Evolutionary conservation across 2,113 vertebrate genomes (phyloP).

Genomic region (Vimba vimba): DNA sequence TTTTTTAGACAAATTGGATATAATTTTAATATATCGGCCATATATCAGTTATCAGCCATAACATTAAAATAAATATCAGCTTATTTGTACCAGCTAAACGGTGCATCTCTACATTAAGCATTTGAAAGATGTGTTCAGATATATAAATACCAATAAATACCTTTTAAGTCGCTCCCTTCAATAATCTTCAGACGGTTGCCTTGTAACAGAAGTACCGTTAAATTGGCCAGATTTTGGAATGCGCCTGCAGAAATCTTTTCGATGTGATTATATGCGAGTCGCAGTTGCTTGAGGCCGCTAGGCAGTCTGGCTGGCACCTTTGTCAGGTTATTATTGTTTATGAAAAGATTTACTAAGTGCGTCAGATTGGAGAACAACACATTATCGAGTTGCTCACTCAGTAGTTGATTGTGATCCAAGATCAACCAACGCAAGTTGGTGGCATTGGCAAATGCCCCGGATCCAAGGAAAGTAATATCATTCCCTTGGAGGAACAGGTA

Average conservation of each 20-base stretch:
- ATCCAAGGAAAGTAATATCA: conserved; percentile 67
- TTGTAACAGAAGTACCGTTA: conserved; percentile 77
- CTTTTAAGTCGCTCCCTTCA: conserved; percentile 66
- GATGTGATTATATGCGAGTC: conserved; percentile 76
- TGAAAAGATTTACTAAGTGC: conserved; percentile 71
- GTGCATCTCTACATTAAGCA: neutral
- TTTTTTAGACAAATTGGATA: too few relatives aligned
- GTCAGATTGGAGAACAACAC: conserved; percentile 66
- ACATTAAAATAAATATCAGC: neutral
- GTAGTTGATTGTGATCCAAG: conserved; percentile 75
- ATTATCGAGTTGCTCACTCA: conserved; percentile 60
- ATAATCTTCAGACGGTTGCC: conserved; percentile 74
- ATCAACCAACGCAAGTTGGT: conserved; percentile 75
- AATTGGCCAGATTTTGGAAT: conserved; percentile 68
- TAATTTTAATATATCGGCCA: too few relatives aligned
- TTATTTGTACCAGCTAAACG: neutral
- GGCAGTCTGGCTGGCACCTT: conserved; percentile 70
- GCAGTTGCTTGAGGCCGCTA: conserved; percentile 71
- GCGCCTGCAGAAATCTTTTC: conserved; percentile 62
- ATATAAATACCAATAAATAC: conserved; percentile 47
- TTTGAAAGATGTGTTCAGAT: neutral
- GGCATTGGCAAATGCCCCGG: conserved; percentile 64
- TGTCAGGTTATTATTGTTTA: conserved; percentile 74
- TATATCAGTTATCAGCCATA: neutral
- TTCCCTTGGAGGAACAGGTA: conserved; percentile 80